phyloP scores from a whole-genome alignment of 2,113 vertebrate genomes.

The Phaethon lepturus region DNA sequence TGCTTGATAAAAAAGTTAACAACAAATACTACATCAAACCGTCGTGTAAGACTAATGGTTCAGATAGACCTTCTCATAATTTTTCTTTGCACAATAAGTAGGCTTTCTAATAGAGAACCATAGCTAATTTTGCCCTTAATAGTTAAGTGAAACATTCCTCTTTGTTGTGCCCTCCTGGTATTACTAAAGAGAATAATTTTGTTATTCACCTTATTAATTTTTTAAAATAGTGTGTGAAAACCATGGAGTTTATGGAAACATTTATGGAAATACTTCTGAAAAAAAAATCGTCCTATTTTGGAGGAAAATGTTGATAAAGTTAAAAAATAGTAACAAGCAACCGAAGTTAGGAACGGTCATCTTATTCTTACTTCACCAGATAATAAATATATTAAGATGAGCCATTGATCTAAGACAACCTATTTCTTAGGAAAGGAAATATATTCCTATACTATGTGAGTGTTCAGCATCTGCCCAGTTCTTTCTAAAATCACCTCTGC shows the following conservation, averaged over 20 bases:
- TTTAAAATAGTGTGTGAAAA: accelerated
- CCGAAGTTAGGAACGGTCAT: neutral
- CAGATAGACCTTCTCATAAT: neutral
- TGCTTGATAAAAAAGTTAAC: neutral
- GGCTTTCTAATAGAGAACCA: neutral
- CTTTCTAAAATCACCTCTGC: neutral
- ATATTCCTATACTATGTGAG: neutral
- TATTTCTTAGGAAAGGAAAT: neutral
- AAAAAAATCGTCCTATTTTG: neutral
- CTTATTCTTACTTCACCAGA: neutral
- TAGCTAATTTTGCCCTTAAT: neutral
- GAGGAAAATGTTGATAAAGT: neutral
- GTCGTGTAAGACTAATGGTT: neutral
- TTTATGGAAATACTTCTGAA: too few species aligned
- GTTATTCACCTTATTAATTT: accelerated
- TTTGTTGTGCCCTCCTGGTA: accelerated
- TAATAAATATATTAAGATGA: neutral
- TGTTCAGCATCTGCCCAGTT: neutral
- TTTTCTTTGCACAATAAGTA: neutral
- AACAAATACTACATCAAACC: neutral
- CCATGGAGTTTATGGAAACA: neutral
- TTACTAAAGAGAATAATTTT: neutral
- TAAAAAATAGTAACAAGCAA: neutral
- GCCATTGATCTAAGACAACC: neutral
- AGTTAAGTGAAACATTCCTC: neutral